A percentile compares a stretch with the other conserved stretches of the same genome.
Conservation (phyloP, 2,113 vertebrate genomes). For the Muntiacus muntjak region DNA sequence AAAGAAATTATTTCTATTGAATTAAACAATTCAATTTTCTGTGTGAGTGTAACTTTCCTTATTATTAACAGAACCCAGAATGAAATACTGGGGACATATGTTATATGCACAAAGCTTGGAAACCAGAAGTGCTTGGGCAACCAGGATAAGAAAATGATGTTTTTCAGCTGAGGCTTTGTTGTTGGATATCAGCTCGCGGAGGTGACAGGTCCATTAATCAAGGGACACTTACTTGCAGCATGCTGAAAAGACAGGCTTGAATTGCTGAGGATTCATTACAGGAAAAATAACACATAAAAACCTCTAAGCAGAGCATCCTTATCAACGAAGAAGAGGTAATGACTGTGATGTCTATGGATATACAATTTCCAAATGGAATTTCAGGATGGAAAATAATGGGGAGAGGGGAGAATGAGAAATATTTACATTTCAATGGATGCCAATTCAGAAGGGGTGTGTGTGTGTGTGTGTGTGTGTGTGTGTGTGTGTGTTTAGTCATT, state of each 20-base stretch:
- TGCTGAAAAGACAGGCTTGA: not conserved
- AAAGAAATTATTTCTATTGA: constrained; percentile 4
- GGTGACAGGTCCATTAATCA: constrained; percentile 71
- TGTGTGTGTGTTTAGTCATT: not conserved
- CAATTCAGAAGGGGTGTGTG: not conserved
- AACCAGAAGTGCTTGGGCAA: not conserved
- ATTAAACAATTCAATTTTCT: constrained; percentile 23
- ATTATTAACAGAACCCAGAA: not conserved
- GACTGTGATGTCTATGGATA: not conserved
- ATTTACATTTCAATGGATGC: constrained; percentile 44
- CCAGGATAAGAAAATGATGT: constrained; percentile 34
- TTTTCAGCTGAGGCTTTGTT: constrained; percentile 24
- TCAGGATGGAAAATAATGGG: not conserved
- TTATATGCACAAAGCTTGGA: not conserved
- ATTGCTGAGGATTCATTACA: constrained; percentile 21
- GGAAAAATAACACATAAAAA: not conserved
- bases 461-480: not conserved
- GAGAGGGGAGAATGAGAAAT: not conserved
- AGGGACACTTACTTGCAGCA: not conserved
- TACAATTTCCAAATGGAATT: constrained; percentile 39
- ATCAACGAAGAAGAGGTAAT: not conserved
- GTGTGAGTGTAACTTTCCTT: not conserved
- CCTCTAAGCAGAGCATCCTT: not conserved
- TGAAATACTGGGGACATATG: not conserved
- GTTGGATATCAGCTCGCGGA: not conserved